Percentiles rank a stretch among this genome's conserved stretches.
These are phyloP conservation scores for Apostichopus californicus DNA, from an alignment of 35 echinoderm and acorn worm genomes.

Conservation along the genomic window DNA sequence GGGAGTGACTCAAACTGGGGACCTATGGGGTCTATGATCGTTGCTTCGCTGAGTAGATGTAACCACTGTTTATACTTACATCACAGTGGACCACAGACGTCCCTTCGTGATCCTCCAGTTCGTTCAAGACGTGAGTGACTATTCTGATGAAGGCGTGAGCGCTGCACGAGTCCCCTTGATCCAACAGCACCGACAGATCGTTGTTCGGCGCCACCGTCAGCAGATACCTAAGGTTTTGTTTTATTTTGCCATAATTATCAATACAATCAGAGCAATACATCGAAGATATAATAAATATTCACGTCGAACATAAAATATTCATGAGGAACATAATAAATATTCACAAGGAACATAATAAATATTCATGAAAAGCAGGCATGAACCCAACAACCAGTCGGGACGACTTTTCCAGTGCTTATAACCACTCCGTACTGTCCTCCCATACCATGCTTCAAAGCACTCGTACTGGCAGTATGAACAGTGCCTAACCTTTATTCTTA, in stretches of 20 bases:
- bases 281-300: neutral
- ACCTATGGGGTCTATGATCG: too few relatives aligned
- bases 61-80: conserved; percentile 21
- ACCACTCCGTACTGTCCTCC: too few relatives aligned
- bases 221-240: conserved; percentile 88
- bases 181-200: conserved; percentile 47
- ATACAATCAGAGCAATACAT: conserved; percentile 43
- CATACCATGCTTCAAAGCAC: too few relatives aligned
- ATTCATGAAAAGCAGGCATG: too few relatives aligned
- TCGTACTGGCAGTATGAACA: too few relatives aligned
- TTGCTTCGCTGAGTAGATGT: too few relatives aligned
- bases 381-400: too few relatives aligned
- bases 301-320: neutral
- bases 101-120: conserved; percentile 24
- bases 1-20: too few relatives aligned
- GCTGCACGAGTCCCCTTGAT: conserved; percentile 64
- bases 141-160: conserved; percentile 47
- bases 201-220: conserved; percentile 59
- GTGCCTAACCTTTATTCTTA: too few relatives aligned
- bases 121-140: conserved; percentile 62
- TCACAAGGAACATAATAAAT: neutral
- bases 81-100: conserved; percentile 50
- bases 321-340: neutral
- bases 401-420: too few relatives aligned
- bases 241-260: conserved; percentile 63